phyloP scores from a whole-genome alignment of 2,888 invertebrate species.

The Julus scanicus region DNA sequence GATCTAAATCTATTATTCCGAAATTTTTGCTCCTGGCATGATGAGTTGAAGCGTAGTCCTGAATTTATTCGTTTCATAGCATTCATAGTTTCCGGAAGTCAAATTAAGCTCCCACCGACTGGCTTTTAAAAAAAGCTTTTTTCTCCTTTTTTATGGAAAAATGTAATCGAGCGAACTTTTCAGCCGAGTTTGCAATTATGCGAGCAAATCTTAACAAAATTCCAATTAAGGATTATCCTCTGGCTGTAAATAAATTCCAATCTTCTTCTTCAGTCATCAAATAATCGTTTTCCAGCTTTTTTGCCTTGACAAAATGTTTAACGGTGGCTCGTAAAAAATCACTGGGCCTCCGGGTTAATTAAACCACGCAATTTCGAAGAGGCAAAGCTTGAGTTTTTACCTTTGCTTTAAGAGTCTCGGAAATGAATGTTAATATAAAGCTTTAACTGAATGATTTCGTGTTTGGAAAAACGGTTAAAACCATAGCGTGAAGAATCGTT shows the following conservation, averaged over 20 bases:
- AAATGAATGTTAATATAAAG: too few relatives aligned
- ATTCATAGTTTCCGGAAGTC: conserved; percentile 18
- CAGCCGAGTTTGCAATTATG: conserved; percentile 5
- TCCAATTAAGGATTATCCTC: conserved; percentile 18
- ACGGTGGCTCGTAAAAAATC: conserved; percentile 8
- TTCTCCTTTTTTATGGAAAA: conserved; percentile 6
- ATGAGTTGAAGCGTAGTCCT: neutral
- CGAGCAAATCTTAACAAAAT: conserved; percentile 25
- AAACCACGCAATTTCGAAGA: neutral
- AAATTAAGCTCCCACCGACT: neutral
- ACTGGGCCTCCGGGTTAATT: conserved; percentile 12
- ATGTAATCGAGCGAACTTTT: neutral
- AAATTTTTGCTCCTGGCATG: neutral
- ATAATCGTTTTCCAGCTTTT: conserved; percentile 17
- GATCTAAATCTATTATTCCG: neutral
- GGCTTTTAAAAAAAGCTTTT: neutral
- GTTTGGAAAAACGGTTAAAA: too few relatives aligned
- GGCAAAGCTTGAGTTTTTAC: neutral
- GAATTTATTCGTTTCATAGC: neutral
- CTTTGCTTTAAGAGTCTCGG: too few relatives aligned
- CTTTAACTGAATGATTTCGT: too few relatives aligned
- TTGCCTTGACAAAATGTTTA: neutral
- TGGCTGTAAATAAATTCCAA: conserved; percentile 33
- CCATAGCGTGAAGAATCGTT: too few relatives aligned
- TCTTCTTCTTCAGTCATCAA: neutral